These are phyloP conservation scores for Eupeodes luniger DNA, from an alignment of 2,888 invertebrate genomes.

Conservation along the genomic window DNA sequence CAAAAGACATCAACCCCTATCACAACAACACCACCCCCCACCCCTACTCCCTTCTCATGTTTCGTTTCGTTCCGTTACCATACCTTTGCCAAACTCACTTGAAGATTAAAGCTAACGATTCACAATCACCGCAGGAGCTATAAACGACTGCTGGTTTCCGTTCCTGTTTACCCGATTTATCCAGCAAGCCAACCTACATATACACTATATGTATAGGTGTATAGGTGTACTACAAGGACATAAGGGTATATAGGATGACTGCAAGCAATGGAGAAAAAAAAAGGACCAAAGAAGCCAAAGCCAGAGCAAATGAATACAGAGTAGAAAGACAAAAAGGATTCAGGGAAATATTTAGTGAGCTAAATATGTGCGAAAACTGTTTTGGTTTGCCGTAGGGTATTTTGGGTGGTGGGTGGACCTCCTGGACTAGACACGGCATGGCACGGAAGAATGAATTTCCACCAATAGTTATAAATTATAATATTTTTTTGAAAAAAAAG, in stretches of 20 bases:
- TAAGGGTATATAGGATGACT: background rate
- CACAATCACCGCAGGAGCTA: constrained; percentile 71
- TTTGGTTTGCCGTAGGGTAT: constrained; percentile 31
- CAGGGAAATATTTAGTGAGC: constrained; percentile 57
- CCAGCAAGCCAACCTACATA: background rate
- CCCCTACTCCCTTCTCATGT: background rate
- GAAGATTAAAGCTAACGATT: constrained; percentile 74
- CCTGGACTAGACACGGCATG: background rate
- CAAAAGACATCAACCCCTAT: background rate
- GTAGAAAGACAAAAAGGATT: constrained; percentile 51
- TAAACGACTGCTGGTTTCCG: constrained; percentile 62
- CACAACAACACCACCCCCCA: too few relatives aligned
- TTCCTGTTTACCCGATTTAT: constrained; percentile 19
- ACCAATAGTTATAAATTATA: constrained; percentile 64
- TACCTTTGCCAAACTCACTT: constrained; percentile 23
- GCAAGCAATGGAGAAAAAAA: background rate
- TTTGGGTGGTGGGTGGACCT: background rate
- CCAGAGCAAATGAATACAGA: constrained; percentile 63
- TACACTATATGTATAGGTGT: background rate
- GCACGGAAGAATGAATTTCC: background rate
- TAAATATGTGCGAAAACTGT: constrained; percentile 69
- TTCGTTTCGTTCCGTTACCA: background rate
- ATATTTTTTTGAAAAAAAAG: constrained; percentile 8
- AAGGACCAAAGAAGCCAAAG: constrained; percentile 8
- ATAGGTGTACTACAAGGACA: background rate